phyloP scores from a whole-genome alignment of 2,113 vertebrate species.

The Oryzias celebensis region DNA sequence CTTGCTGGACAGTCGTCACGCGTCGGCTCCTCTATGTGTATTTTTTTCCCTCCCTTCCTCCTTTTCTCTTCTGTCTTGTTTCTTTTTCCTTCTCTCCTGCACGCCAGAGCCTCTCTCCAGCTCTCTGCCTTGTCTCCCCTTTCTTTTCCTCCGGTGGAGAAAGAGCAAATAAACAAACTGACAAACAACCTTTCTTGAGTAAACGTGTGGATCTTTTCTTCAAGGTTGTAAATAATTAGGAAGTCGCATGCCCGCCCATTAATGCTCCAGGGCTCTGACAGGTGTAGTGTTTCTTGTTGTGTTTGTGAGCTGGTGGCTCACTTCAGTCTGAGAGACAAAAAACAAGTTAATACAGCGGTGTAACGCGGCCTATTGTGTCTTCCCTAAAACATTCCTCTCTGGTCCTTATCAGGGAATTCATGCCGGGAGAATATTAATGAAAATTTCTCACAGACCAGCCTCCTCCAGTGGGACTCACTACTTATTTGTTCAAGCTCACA shows the following conservation, averaged over 20 bases:
- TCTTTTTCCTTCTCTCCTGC: slow-evolving; percentile 57
- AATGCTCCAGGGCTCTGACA: slow-evolving; percentile 10
- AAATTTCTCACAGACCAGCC: slow-evolving; percentile 22
- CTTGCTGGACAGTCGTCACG: slow-evolving; percentile 68
- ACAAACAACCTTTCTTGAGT: slow-evolving; percentile 47
- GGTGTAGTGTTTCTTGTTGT: slow-evolving; percentile 8
- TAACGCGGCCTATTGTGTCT: slow-evolving; percentile 38
- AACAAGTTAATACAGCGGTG: slow-evolving; percentile 28
- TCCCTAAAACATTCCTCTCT: slow-evolving; percentile 33
- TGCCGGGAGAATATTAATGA: slow-evolving; percentile 46
- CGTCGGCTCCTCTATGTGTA: slow-evolving; percentile 67
- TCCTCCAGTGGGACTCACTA: slow-evolving; percentile 16
- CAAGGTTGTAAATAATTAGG: slow-evolving; percentile 37
- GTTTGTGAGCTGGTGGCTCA: slow-evolving; percentile 4
- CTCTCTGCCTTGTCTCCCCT: slow-evolving; percentile 53
- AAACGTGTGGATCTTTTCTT: slow-evolving; percentile 44
- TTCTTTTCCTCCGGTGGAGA: slow-evolving; percentile 64
- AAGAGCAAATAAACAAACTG: slow-evolving; percentile 77
- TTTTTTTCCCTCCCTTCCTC: slow-evolving; percentile 40
- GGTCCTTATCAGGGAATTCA: slow-evolving; percentile 24
- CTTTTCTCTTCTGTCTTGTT: slow-evolving; percentile 27
- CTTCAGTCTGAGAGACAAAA: slow-evolving; percentile 33
- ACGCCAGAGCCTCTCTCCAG: slow-evolving; percentile 53
- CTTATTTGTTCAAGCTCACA: slow-evolving; percentile 36
- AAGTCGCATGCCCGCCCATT: slow-evolving; percentile 16